Percentiles rank a stretch among this genome's conserved stretches.
These are phyloP conservation scores for Drosophila cyrtoloma DNA, from an alignment of 2,888 invertebrate species.

Conservation along the genomic window DNA sequence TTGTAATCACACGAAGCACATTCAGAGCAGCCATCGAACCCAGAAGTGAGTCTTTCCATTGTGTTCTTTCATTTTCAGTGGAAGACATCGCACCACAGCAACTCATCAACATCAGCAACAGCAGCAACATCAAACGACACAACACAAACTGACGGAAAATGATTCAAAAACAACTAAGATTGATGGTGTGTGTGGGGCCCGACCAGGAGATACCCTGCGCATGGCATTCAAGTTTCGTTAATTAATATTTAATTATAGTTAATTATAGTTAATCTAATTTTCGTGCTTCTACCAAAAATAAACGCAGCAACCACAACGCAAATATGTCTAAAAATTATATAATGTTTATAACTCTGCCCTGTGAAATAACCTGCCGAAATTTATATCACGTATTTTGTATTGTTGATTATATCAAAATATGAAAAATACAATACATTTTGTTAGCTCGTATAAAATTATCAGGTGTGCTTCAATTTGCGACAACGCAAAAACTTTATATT, in stretches of 20 bases:
- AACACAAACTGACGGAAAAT: constrained; percentile 61
- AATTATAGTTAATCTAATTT: neutral
- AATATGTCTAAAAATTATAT: neutral
- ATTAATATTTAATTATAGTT: neutral
- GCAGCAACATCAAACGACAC: constrained; percentile 40
- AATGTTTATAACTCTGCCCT: neutral
- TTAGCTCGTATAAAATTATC: neutral
- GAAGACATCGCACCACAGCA: constrained; percentile 15
- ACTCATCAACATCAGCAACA: constrained; percentile 21
- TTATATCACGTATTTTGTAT: neutral
- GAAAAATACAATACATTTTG: neutral
- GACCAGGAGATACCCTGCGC: constrained; percentile 2
- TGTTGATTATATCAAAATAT: neutral
- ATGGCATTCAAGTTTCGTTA: neutral
- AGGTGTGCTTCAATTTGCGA: too few species aligned
- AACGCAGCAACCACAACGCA: neutral
- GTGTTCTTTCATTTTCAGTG: constrained; percentile 51
- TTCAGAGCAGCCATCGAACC: neutral
- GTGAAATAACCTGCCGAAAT: neutral
- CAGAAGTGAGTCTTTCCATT: constrained; percentile 19
- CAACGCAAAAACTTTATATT: neutral
- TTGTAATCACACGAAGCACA: constrained; percentile 42
- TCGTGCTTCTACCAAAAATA: neutral
- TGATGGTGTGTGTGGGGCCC: neutral
- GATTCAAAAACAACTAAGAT: constrained; percentile 55